These are phyloP conservation scores for Aphelocoma californica DNA, from an alignment of 2,797 vertebrate genomes.

Conservation along the genomic window DNA sequence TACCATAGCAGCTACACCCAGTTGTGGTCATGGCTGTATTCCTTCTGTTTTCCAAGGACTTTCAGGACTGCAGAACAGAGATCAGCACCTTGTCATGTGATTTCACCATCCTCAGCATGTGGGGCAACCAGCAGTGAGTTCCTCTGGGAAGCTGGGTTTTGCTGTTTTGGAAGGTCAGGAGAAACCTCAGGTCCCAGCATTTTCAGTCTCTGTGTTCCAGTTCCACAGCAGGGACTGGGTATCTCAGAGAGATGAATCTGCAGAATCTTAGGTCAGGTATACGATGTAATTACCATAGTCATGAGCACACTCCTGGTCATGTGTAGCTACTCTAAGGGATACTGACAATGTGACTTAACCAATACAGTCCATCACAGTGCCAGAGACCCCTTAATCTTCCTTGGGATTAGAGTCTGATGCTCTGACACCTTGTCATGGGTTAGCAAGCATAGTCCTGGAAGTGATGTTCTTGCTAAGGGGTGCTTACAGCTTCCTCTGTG, in stretches of 20 bases:
- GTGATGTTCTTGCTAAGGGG: too few relatives aligned
- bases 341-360: background rate
- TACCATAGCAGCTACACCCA: background rate
- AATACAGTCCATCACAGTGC: background rate
- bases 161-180: background rate
- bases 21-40: background rate
- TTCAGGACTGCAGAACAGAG: background rate
- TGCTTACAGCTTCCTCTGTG: too few relatives aligned
- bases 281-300: background rate
- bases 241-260: background rate
- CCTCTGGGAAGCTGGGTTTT: background rate
- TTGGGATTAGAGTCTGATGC: background rate
- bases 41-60: background rate
- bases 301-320: background rate
- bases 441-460: too few relatives aligned
- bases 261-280: background rate
- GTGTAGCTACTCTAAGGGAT: background rate
- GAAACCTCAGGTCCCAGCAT: background rate
- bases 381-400: background rate
- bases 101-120: background rate
- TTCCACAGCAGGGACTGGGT: background rate
- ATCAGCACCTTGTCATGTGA: background rate
- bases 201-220: background rate
- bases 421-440: background rate
- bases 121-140: background rate